Evolutionary conservation across 2,797 vertebrate species (phyloP).

Genomic region (Chlorospingus flavigularis): DNA sequence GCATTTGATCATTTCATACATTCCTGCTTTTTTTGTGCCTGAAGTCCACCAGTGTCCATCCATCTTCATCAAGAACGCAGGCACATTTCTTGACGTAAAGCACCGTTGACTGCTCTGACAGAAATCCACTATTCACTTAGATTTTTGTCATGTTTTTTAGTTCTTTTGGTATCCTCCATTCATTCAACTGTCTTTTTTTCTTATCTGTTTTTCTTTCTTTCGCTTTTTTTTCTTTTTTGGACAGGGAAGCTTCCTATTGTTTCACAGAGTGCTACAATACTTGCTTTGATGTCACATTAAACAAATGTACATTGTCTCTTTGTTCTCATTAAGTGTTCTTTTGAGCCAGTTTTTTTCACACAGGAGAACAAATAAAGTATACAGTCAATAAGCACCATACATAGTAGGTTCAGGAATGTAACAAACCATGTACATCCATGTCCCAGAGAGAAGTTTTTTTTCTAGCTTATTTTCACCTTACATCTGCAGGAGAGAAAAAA

Average conservation of each 20-base stretch:
- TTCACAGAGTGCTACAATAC: slow-evolving; percentile 79
- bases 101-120: slow-evolving; percentile 74
- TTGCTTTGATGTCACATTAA: slow-evolving; percentile 82
- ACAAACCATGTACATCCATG: slow-evolving; percentile 83
- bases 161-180: slow-evolving; percentile 68
- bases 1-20: slow-evolving; percentile 69
- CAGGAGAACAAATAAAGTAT: slow-evolving; percentile 82
- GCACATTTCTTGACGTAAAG: slow-evolving; percentile 73
- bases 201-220: slow-evolving; percentile 47
- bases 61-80: slow-evolving; percentile 69
- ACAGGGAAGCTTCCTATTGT: slow-evolving; percentile 76
- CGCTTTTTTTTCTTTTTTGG: slow-evolving; percentile 16
- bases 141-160: slow-evolving; percentile 60
- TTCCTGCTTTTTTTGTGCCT: slow-evolving; percentile 71
- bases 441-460: slow-evolving; percentile 81
- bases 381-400: slow-evolving; percentile 88
- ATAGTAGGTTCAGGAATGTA: slow-evolving; percentile 85
- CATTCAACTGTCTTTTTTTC: slow-evolving; percentile 58
- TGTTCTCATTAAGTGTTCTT: slow-evolving; percentile 78
- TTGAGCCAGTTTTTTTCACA: slow-evolving; percentile 77
- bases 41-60: slow-evolving; percentile 57
- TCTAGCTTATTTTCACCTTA: slow-evolving; percentile 92
- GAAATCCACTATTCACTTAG: slow-evolving; percentile 61
- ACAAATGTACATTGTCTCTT: slow-evolving; percentile 81
- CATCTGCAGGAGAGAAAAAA: slow-evolving; percentile 82